These are phyloP conservation scores for Caerostris darwini DNA, from an alignment of 1,140 invertebrate species.

Conservation along the genomic window DNA sequence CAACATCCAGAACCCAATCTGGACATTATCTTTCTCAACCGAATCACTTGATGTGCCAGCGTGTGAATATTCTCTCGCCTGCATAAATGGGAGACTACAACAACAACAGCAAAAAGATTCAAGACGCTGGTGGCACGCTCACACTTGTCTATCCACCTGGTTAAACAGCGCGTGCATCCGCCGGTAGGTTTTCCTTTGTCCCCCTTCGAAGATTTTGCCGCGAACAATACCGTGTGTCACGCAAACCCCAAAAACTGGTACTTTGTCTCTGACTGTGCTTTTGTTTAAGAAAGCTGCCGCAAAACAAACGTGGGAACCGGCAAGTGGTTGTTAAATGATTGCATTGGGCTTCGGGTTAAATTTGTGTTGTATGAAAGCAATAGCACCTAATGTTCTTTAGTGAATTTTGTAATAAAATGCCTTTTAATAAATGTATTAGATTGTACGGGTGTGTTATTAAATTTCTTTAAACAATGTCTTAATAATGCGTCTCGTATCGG, in stretches of 20 bases:
- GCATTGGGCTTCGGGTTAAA: not conserved
- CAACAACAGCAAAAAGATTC: no score
- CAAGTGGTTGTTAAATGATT: not conserved
- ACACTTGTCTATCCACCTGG: not conserved
- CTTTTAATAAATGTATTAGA: no score
- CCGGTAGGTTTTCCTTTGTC: not conserved
- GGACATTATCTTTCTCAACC: not conserved
- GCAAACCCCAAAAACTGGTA: not conserved
- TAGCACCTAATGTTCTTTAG: not conserved
- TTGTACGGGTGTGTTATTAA: no score
- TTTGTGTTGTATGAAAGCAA: not conserved
- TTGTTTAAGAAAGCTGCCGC: conserved; percentile 23
- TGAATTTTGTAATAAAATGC: no score
- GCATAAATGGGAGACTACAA: no score
- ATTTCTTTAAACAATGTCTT: no score
- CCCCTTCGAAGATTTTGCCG: not conserved
- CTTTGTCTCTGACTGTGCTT: not conserved
- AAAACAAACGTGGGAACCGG: conserved; percentile 15
- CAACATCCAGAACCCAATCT: no score
- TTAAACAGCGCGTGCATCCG: conserved; percentile 54
- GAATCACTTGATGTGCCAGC: not conserved
- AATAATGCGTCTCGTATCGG: no score
- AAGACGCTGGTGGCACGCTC: no score
- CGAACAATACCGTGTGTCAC: not conserved
- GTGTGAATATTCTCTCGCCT: no score